A percentile compares a stretch with the other conserved stretches of the same genome.
phyloP scores from a whole-genome alignment of 2,888 invertebrate species.

The Maniola hyperantus region DNA sequence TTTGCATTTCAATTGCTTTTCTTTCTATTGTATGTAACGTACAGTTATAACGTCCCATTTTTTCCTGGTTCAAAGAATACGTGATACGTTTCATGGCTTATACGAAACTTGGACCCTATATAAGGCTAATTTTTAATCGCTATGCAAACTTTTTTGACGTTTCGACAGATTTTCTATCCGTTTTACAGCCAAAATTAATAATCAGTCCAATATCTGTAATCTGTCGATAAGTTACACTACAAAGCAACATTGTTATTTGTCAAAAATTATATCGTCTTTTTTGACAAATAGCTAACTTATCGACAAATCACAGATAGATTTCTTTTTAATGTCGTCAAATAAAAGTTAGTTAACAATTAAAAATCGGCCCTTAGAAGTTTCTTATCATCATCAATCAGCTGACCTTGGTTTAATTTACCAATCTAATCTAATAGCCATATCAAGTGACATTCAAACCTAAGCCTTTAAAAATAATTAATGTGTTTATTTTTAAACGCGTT shows the following conservation, averaged over 20 bases:
- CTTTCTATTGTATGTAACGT: slow-evolving; percentile 4
- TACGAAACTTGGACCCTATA: background rate
- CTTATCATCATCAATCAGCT: slow-evolving; percentile 10
- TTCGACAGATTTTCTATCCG: too few relatives aligned
- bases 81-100: background rate
- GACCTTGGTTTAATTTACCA: slow-evolving; percentile 24
- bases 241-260: too few relatives aligned
- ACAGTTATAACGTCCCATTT: background rate
- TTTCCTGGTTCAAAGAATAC: background rate
- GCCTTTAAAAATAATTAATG: slow-evolving; percentile 16
- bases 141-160: too few relatives aligned
- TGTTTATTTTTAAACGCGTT: slow-evolving; percentile 16
- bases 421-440: slow-evolving; percentile 17
- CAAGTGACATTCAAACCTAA: slow-evolving; percentile 25
- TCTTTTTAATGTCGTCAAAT: too few relatives aligned
- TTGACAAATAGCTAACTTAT: too few relatives aligned
- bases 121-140: too few relatives aligned
- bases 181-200: too few relatives aligned
- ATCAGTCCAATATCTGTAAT: too few relatives aligned
- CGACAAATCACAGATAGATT: too few relatives aligned
- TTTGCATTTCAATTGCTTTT: slow-evolving; percentile 31
- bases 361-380: background rate
- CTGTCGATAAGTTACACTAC: background rate
- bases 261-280: too few relatives aligned
- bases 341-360: too few relatives aligned